Base-by-base conservation (phyloP, 2,797 vertebrate species). In the Phrynocephalus vlangalii region DNA sequence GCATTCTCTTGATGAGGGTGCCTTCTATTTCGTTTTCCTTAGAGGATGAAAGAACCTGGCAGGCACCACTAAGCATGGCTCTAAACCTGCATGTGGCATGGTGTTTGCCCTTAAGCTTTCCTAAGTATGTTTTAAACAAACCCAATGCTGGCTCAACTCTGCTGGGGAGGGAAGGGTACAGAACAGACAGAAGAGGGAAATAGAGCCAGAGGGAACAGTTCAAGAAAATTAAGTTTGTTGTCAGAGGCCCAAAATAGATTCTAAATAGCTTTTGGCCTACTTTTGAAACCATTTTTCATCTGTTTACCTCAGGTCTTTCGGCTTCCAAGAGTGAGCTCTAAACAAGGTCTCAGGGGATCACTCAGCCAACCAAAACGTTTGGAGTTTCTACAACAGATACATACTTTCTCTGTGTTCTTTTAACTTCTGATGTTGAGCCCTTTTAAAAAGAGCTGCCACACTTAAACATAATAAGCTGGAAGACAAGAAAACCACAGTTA, bases 321-420 rank as follows among this genome's bases (percentile, higher is more conserved):
- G 6, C 68, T 33, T 90, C 77, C 67, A 79, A 63, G 13, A 33
- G 13, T 30, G 79, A 71, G n/a, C 2, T 68, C 30, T 68, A 75
- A 77, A 52, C 50, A 26, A 94, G n/a, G 50, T 56, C 24, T 38
- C 68, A 67, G 24, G 88, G 93, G 92, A 91, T 30, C 0, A 6
- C 84, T 63, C 38, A 89, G 83, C 48, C 82, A 8, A 6, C 84
- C 15, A 84, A 78, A 84, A 68, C 81, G 24, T 67, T 86, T 30
- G 3, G 22, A 28, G n/a, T 89, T 89, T 66, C 80, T 18, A 79
- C 56, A 50, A 79, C 33, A 77, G 38, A 86, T 50, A 68, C 26
- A 15, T 60, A 76, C 77, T 87, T 79, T 68, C 71, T 83, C 66
- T 16, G 38, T 6, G n/a, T 67, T 44, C 6, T 76, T 33, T 44